These are phyloP conservation scores for Lapara coniferarum DNA, from an alignment of 2,888 invertebrate species.

Conservation along the genomic window DNA sequence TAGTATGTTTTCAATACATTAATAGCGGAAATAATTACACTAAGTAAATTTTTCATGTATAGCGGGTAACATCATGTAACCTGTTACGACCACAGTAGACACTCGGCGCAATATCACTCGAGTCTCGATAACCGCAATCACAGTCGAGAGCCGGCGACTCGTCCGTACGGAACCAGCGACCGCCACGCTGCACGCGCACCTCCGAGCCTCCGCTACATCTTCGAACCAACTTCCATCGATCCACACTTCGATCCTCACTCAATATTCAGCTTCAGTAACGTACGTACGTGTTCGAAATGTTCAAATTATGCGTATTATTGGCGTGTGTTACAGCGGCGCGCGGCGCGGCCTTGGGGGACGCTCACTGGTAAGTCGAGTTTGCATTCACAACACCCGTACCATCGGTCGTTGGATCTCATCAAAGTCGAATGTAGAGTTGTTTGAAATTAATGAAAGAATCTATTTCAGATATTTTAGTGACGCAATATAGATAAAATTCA, in stretches of 20 bases:
- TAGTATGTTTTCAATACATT: no score
- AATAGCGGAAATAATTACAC: no score
- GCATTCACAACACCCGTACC: neutral
- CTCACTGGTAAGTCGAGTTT: conserved; percentile 20
- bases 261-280: neutral
- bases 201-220: no score
- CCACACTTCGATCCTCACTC: neutral
- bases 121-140: conserved; percentile 6
- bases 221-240: no score
- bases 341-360: conserved; percentile 51
- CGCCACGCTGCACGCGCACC: neutral
- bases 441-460: no score
- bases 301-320: neutral
- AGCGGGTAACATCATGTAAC: no score
- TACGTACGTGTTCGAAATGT: conserved; percentile 4
- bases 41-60: no score
- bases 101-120: neutral
- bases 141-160: neutral
- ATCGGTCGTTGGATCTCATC: neutral
- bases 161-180: neutral
- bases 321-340: conserved; percentile 28
- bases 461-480: no score
- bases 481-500: no score
- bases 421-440: conserved; percentile 2
- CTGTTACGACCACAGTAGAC: neutral